Evolutionary conservation across 2,113 vertebrate genomes (phyloP).

Genomic region (Coturnix japonica): DNA sequence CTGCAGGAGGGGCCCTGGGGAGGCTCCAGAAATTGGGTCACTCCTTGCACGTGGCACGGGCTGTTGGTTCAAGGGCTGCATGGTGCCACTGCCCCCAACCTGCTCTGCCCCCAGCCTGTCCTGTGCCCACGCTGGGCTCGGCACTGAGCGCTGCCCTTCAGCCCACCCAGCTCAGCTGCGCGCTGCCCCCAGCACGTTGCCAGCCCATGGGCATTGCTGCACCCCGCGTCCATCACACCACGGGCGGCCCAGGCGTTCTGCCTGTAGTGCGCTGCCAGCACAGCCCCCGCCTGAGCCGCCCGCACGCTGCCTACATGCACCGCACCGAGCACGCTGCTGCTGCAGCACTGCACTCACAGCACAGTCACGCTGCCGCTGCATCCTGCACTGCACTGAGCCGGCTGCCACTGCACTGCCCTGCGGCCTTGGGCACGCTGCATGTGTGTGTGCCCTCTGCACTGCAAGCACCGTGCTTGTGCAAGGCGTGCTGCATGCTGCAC

Average conservation of each 20-base stretch:
- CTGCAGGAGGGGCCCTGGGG: rapidly evolving
- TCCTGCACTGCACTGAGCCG: rapidly evolving
- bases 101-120: background rate
- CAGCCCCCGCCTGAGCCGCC: background rate
- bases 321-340: background rate
- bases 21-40: background rate
- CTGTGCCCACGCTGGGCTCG: background rate
- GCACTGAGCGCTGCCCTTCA: background rate
- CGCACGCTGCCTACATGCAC: background rate
- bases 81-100: background rate
- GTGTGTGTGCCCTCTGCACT: rapidly evolving
- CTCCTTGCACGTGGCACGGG: background rate
- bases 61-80: background rate
- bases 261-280: background rate
- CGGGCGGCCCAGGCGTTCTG: background rate
- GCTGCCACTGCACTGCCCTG: rapidly evolving
- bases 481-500: background rate
- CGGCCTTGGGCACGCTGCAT: rapidly evolving
- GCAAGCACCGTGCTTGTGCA: rapidly evolving
- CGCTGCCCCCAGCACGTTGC: background rate
- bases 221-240: background rate
- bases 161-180: background rate
- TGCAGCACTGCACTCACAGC: background rate
- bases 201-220: background rate
- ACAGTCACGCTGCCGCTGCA: background rate